Conservation (phyloP, 1,140 invertebrate species). For the Ganaspis sp. region DNA sequence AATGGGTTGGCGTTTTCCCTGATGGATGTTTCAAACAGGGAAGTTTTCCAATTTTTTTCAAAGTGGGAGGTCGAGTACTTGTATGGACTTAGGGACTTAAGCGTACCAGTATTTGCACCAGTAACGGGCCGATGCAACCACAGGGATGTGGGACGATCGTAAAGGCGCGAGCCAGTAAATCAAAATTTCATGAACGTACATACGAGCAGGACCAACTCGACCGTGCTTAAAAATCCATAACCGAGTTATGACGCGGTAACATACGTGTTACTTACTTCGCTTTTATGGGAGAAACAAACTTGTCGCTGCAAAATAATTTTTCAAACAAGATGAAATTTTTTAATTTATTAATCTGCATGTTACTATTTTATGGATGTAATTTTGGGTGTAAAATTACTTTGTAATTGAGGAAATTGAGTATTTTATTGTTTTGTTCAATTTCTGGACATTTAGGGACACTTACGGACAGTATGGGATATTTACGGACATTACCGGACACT, state of each 20-base stretch:
- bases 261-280: conserved; percentile 15
- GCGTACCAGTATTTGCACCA: conserved; percentile 27
- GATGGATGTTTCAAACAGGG: neutral
- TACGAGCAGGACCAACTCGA: conserved; percentile 47
- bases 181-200: conserved; percentile 60
- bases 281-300: conserved; percentile 16
- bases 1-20: neutral
- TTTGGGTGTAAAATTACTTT: no score
- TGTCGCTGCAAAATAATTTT: neutral
- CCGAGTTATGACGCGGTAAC: conserved; percentile 54
- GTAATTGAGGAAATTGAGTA: no score
- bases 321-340: no score
- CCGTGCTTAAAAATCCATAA: conserved; percentile 62
- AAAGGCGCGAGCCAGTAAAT: conserved; percentile 65
- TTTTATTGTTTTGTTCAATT: no score
- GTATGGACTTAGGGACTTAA: neutral
- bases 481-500: no score
- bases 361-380: no score
- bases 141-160: conserved; percentile 61
- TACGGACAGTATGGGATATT: no score
- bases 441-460: no score
- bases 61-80: conserved; percentile 9
- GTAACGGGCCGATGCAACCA: conserved; percentile 47
- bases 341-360: no score
- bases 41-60: neutral